Conservation (phyloP, 2,113 vertebrate species). For the Zootoca vivipara region DNA sequence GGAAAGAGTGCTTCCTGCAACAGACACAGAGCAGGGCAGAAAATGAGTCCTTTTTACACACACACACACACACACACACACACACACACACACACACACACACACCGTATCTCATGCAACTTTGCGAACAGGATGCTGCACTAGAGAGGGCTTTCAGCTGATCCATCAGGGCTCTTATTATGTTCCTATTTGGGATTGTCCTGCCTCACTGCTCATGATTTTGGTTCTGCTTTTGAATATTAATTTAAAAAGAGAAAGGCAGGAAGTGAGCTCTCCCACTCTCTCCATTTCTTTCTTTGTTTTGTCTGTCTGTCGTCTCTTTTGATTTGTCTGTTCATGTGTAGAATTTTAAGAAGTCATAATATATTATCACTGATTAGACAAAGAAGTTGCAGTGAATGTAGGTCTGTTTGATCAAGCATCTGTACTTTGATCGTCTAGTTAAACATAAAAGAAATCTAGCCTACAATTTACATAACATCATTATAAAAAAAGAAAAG, state of each 20-base stretch:
- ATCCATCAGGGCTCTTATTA: neutral
- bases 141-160: too few relatives aligned
- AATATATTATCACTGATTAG: slow-evolving; percentile 5
- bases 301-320: slow-evolving; percentile 7
- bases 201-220: neutral
- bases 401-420: slow-evolving; percentile 37
- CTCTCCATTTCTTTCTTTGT: neutral
- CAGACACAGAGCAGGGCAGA: too few relatives aligned
- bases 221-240: slow-evolving; percentile 21
- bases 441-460: slow-evolving; percentile 24
- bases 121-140: too few relatives aligned
- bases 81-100: too few relatives aligned
- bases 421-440: slow-evolving; percentile 21
- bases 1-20: too few relatives aligned
- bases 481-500: neutral
- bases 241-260: neutral
- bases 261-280: neutral
- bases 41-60: too few relatives aligned
- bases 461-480: neutral
- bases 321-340: slow-evolving; percentile 28
- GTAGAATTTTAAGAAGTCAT: slow-evolving; percentile 23
- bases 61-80: too few relatives aligned
- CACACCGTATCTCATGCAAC: too few relatives aligned
- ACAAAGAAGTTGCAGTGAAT: slow-evolving; percentile 3
- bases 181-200: neutral